Base-by-base conservation (phyloP, 2,797 vertebrate genomes). In the Lycodopsis pacificus region DNA sequence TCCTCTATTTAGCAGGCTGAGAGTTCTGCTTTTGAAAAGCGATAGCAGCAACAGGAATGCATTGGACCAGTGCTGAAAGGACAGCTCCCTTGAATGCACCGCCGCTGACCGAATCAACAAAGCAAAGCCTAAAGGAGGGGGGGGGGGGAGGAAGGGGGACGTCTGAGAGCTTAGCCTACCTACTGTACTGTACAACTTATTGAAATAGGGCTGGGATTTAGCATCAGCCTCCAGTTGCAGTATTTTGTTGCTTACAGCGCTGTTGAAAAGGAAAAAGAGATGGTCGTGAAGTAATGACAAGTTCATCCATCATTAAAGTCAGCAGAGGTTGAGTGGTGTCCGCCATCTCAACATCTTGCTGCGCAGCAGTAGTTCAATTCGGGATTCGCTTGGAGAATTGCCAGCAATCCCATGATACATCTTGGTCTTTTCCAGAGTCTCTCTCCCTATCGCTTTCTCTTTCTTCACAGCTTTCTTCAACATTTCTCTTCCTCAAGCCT, bases 401-500 rank as follows among this genome's bases (percentile, higher is more conserved):
- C 96, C 95, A 95, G 95, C 96, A 96, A 96, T 95, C 95, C 95
- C 96, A 95, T 95, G 90, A 94, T 89, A 90, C 94, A 91, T 88
- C 89, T 94, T 90, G 88, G 86, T 92, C 88, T 93, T 91, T 91
- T 90, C 88, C 86, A 90, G 87, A 90, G 86, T 92, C 84, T 91
- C 67, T 88, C 87, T 79, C 58, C 89, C 78, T 76, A 56, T 76
- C 38, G 77, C 65, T 68, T 15, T 82, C 88, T 83, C 81, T 82
- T 73, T 78, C 36, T 46, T 19, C 25, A 20, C 59, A 8, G 59
- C 46, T 71, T 48, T 57, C 62, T 54, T 69, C 53, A 12, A 66
- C 27, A 17, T 62, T 40, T 88, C 85, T 87, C 86, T 85, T 81
- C 82, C 83, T 83, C 46, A 6, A 77, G 71, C 82, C 73, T 67